Evolutionary conservation across 2,888 invertebrate species (phyloP), one percentile per base, ranked within the genome.

Genomic region (Rotaria magnacalcarata): DNA sequence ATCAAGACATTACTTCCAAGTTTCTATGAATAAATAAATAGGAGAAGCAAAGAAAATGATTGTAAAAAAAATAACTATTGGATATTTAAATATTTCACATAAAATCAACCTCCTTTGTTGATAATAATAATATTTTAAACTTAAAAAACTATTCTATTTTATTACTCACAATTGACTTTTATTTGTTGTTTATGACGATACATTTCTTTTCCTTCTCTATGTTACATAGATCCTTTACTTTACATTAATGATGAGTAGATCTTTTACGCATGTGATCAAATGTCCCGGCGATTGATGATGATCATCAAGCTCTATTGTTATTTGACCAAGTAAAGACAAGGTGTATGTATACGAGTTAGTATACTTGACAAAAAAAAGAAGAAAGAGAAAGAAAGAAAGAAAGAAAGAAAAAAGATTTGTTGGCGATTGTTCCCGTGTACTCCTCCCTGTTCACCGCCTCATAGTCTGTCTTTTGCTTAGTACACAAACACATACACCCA

Each of bases 311-410:
- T 67, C 67, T 67, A 67, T 67, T 67, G 67, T 67, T 67, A 34
- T 67, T 67, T 67, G 67, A 67, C 67, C 34, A 67, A 67, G 67
- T 67, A 67, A 67, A 67, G 67, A 67, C 67, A 67, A 67, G 67
- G 67, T 67, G 67, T 67, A 16, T 67, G 34, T 67, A 14, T 67
- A 67, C 67, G 34, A 67, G 67, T 67, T 67, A 67, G 67, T 67
- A 34, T 34, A 67, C 67, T 34, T 67, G n/a, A 67, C 27, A 34
- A 67, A 67, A 67, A 67, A 60, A 24, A 11, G 50, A 24, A n/a
- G 60, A n/a, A 60, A 27, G 67, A 67, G 67, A 67, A 19, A 60
- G 27, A 34, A 24, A n/a, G 60, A n/a, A 60, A 27, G 67, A 67
- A 34, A 67, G 5, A 60, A 14, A 60, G 58, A 60, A 67, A 34